These are phyloP conservation scores for Garra rufa DNA, from an alignment of 2,113 vertebrate species.

Conservation along the genomic window DNA sequence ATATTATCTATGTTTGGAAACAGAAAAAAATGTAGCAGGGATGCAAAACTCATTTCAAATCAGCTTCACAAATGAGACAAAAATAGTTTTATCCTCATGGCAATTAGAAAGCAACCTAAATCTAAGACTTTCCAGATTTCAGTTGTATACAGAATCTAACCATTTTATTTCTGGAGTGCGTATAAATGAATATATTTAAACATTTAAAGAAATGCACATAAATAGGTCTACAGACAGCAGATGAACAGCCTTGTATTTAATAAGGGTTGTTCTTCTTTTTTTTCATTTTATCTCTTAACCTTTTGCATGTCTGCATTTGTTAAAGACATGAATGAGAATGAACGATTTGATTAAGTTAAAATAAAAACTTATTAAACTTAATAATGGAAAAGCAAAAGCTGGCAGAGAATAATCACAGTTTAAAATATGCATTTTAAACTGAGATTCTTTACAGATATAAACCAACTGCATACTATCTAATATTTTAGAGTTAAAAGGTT, in stretches of 20 bases:
- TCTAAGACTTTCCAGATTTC: background rate
- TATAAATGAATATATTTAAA: background rate
- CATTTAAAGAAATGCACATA: background rate
- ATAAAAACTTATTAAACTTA: background rate
- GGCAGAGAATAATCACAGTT: too few relatives aligned
- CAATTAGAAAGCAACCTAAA: background rate
- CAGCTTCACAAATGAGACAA: background rate
- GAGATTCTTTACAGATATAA: too few relatives aligned
- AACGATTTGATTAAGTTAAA: background rate
- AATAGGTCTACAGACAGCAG: background rate
- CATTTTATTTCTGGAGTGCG: background rate
- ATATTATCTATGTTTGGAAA: background rate
- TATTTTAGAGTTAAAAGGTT: background rate
- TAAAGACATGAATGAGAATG: background rate
- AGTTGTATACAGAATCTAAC: background rate
- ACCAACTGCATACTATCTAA: too few relatives aligned
- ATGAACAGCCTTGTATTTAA: background rate
- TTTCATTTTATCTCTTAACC: background rate
- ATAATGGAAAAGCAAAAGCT: background rate
- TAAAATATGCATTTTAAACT: too few relatives aligned
- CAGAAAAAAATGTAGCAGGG: background rate
- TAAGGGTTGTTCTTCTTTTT: background rate
- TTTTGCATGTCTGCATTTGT: slow-evolving; percentile 5
- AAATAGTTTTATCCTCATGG: background rate
- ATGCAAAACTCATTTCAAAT: background rate